Base-by-base conservation (phyloP, 1,140 invertebrate genomes). In the Heliconius hewitsoni region DNA sequence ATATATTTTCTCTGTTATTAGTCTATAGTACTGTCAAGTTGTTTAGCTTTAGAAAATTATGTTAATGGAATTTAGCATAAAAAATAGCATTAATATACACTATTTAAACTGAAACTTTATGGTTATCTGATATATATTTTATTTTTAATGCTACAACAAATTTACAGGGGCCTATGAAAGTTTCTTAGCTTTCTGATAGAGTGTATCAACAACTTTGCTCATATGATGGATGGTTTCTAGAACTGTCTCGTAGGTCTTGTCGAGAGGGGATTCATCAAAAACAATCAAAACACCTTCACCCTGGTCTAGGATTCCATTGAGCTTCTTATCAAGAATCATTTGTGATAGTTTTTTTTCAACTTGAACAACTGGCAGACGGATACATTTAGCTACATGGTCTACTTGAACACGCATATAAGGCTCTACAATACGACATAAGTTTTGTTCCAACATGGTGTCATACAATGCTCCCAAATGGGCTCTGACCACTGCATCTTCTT, bases 291-390 rank as follows among this genome's bases (percentile, higher is more conserved):
- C 98, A 82, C 96, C 99, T 94, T 98, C 98, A 74, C 98, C 99
- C 95, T 99, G 99, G 95, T 99, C 99, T 72, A 99, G 95, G 85
- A 99, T 99, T 27, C 99, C 98, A 95, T 97, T 96, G 83, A 99
- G 97, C 94, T 99, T 99, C 84, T 99, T 98, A 94, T 99, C 99
- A 87, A 99, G 95, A 91, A 99, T 99, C 99, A 99, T 99, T 94
- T 99, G 99, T 37, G 99, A 99, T 23, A 99, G 94, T 95, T 99
- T 99, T 94, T 99, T 99, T 93, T 99, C 99, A 71, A 99, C 99
- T 95, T 97, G 97, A 73, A 97, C 96, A 94, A 98, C 96, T 13
- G 97, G 97, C 70, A 99, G 95, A 89, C 98, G 97, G 95, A 99
- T 99, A 79, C 89, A 90, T 70, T 90, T 89, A 81, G 93, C 94